Conservation (phyloP, 2,113 vertebrate genomes). For the Eulemur rufifrons region DNA sequence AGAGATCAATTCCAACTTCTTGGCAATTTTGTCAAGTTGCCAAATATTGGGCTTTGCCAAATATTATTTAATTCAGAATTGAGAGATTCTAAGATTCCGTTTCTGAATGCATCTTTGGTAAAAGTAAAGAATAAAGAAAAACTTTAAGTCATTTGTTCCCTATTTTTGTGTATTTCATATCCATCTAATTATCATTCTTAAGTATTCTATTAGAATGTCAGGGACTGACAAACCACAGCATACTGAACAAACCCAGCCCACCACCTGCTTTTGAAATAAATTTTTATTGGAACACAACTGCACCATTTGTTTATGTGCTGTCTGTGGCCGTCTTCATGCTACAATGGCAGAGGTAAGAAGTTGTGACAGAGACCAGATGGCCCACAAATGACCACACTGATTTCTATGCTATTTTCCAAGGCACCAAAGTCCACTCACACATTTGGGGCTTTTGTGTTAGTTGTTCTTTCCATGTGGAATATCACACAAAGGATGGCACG, state of each 20-base stretch:
- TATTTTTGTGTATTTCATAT: neutral
- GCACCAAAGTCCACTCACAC: neutral
- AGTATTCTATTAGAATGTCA: neutral
- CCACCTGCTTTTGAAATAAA: neutral
- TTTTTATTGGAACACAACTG: neutral
- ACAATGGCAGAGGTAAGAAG: rapidly evolving
- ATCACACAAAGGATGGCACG: neutral
- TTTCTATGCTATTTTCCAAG: neutral
- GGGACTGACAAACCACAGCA: neutral
- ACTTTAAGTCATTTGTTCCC: neutral
- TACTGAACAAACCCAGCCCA: neutral
- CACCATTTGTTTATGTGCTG: rapidly evolving
- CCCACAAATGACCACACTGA: neutral
- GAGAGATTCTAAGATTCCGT: neutral
- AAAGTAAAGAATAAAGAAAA: neutral
- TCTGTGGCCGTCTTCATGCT: too few relatives aligned
- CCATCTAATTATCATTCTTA: neutral
- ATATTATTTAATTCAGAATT: neutral
- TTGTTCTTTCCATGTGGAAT: neutral
- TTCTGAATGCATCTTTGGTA: neutral
- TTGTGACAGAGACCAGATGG: neutral
- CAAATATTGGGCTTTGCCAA: neutral
- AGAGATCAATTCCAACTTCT: neutral
- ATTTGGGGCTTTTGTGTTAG: neutral
- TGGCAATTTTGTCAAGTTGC: neutral